phyloP scores from a whole-genome alignment of 1,140 invertebrate genomes.

The Batillaria attramentaria region DNA sequence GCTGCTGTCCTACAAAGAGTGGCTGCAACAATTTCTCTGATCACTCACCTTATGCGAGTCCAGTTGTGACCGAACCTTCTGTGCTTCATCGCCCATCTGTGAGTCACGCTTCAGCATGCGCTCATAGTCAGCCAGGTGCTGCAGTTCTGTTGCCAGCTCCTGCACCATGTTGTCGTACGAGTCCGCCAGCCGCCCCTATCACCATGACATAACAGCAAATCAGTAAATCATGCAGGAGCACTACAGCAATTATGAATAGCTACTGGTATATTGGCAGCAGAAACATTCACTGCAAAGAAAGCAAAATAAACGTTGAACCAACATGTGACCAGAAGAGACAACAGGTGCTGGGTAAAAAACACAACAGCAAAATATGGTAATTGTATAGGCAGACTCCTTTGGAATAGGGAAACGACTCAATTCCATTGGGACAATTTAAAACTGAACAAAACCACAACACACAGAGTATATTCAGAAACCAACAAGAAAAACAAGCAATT shows the following conservation, averaged over 20 bases:
- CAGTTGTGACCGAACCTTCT: conserved; percentile 91
- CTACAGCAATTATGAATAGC: not conserved
- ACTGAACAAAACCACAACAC: no score
- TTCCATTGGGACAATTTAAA: no score
- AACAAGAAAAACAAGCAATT: no score
- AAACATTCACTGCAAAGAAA: not conserved
- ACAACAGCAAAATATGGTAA: no score
- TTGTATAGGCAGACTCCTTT: no score
- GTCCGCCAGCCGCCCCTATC: conserved; percentile 59
- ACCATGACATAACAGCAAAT: not conserved
- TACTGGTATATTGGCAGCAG: not conserved
- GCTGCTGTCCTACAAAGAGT: conserved; percentile 13
- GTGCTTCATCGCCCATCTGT: conserved; percentile 88
- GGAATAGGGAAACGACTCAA: no score
- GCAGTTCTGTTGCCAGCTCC: conserved; percentile 89
- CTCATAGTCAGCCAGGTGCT: conserved; percentile 91
- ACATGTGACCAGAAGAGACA: no score
- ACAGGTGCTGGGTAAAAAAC: no score
- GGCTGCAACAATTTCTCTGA: not conserved
- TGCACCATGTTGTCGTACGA: conserved; percentile 77
- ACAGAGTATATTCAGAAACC: no score
- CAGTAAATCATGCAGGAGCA: not conserved
- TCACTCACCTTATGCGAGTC: conserved; percentile 74
- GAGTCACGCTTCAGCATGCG: conserved; percentile 89
- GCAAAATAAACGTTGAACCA: not conserved